A percentile compares a stretch with the other conserved stretches of the same genome.
Conservation (phyloP, 1,140 invertebrate species). For the Zaprionus capensis region DNA sequence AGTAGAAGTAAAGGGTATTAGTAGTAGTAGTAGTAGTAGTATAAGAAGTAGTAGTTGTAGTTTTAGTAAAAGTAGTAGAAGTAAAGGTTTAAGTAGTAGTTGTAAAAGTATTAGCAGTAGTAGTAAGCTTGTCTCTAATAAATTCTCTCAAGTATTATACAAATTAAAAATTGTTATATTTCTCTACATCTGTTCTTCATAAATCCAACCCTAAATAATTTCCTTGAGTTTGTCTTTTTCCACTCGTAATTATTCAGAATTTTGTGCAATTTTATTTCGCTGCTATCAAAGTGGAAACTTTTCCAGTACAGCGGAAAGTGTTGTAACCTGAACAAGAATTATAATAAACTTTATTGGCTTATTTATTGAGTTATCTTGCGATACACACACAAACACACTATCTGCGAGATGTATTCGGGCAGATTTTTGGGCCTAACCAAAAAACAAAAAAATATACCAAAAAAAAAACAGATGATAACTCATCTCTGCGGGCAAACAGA, state of each 20-base stretch:
- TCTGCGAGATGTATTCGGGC: neutral
- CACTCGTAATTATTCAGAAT: neutral
- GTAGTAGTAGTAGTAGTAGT: no score
- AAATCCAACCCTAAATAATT: no score
- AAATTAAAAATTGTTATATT: no score
- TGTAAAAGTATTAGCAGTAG: no score
- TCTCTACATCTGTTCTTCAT: no score
- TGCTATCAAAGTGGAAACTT: conserved; percentile 7
- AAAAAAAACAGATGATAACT: conserved; percentile 29
- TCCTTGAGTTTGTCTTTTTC: neutral
- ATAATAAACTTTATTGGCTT: conserved; percentile 4
- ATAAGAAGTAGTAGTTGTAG: no score
- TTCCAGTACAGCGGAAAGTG: conserved; percentile 1
- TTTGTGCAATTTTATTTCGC: neutral
- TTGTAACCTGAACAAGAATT: conserved; percentile 1
- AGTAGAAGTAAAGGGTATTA: no score
- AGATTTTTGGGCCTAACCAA: neutral
- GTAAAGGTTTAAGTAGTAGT: no score
- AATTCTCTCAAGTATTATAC: no score
- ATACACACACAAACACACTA: neutral
- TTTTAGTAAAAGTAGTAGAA: no score
- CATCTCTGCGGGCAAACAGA: conserved; percentile 47
- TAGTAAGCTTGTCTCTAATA: no score
- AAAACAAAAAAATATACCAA: neutral
- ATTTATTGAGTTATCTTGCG: conserved; percentile 1